Evolutionary conservation across 2,797 vertebrate species (phyloP).

Genomic region (Limosa lapponica): DNA sequence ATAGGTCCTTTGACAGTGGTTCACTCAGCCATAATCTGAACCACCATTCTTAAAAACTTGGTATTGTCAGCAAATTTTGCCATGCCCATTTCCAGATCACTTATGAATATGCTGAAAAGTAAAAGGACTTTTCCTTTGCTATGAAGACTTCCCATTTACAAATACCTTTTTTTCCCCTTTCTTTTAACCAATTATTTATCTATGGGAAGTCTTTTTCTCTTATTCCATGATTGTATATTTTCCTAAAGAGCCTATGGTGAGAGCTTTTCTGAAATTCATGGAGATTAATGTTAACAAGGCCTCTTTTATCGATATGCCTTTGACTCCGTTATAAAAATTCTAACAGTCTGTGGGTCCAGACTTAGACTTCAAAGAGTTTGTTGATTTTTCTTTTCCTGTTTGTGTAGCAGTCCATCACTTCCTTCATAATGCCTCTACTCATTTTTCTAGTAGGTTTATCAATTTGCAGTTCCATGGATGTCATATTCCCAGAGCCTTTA

Average conservation of each 20-base stretch:
- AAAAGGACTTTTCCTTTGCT: background rate
- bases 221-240: background rate
- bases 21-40: background rate
- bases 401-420: background rate
- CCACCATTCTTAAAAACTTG: background rate
- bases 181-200: background rate
- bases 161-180: accelerated
- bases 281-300: background rate
- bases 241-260: background rate
- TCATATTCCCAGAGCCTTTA: background rate
- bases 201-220: background rate
- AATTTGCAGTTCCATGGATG: background rate
- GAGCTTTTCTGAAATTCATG: background rate
- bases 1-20: background rate
- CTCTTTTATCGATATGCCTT: background rate
- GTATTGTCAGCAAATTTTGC: background rate
- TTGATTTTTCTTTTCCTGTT: background rate
- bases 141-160: background rate
- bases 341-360: background rate
- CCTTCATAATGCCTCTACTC: background rate
- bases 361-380: background rate
- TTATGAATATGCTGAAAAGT: background rate
- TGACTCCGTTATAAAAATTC: background rate
- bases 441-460: background rate
- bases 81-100: background rate